phyloP scores from a whole-genome alignment of 2,888 invertebrate species.

The Cephus nigrinus region DNA sequence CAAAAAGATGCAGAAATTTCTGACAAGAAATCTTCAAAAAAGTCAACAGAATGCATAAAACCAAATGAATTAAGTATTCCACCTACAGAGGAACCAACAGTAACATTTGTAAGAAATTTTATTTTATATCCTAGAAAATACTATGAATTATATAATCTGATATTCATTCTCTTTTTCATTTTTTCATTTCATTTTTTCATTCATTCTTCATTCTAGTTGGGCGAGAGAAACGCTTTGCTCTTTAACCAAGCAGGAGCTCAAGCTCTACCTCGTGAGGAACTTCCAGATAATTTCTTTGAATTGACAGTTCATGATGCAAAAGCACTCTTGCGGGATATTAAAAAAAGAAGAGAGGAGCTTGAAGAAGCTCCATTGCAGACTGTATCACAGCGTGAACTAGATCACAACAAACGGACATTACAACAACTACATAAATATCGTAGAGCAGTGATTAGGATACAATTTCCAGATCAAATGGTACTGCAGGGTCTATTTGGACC shows the following conservation, averaged over 20 bases:
- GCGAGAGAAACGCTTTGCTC: slow-evolving; percentile 79
- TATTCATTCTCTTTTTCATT: slow-evolving; percentile 21
- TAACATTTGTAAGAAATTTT: slow-evolving; percentile 62
- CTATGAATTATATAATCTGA: slow-evolving; percentile 6
- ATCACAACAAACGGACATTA: slow-evolving; percentile 70
- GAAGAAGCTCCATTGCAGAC: slow-evolving; percentile 83
- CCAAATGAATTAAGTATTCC: not conserved
- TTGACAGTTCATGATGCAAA: slow-evolving; percentile 85
- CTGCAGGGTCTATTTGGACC: slow-evolving; percentile 89
- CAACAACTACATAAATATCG: slow-evolving; percentile 77
- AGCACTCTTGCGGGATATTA: slow-evolving; percentile 79
- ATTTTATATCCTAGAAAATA: slow-evolving; percentile 2
- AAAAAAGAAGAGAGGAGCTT: slow-evolving; percentile 72
- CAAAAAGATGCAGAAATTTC: not conserved
- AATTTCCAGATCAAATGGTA: slow-evolving; percentile 87
- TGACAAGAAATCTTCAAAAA: not conserved
- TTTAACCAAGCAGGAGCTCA: slow-evolving; percentile 73
- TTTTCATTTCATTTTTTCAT: too few relatives aligned
- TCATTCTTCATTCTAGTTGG: slow-evolving; percentile 77
- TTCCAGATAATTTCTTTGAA: slow-evolving; percentile 90
- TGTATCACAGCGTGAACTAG: slow-evolving; percentile 71
- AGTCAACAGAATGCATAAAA: not conserved
- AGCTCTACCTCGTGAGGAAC: slow-evolving; percentile 74
- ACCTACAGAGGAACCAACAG: slow-evolving; percentile 45
- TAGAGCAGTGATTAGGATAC: slow-evolving; percentile 82